Evolutionary conservation across 2,113 vertebrate genomes (phyloP), one percentile per base, ranked within the genome.

Genomic region (Psammodynastes pulverulentus): DNA sequence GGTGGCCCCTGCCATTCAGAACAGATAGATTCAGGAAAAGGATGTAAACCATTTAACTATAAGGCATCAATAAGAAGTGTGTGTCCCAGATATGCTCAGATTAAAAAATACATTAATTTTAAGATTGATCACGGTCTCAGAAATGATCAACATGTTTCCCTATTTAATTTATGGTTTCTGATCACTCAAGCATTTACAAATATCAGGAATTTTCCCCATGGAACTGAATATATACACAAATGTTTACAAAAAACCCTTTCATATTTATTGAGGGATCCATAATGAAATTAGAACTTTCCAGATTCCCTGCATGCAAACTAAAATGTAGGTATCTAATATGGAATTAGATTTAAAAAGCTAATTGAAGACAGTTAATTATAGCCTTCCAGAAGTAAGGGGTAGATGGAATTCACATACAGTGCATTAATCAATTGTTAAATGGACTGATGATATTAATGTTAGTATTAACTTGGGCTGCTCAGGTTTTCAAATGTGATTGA

Each of bases 361-460:
- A 96, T 95, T 95, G 94, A 93, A 93, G 93, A 93, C 95, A 93
- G 93, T 95, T 72, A 88, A 90, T 95, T 92, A 94, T 91, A 96
- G 94, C 94, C 95, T 96, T 95, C 90, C 26, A 95, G 92, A 93
- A 91, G 94, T 87, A 93, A 94, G 93, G 94, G 94, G 93, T 96
- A 95, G 96, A 96, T 96, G 95, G 95, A 93, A 96, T 96, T 96
- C 96, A 96, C 93, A 95, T 96, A 95, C 95, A 15, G 0, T 94
- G 94, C 94, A 95, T 96, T 95, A 96, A 94, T 93, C 94, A 91
- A 93, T 95, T 96, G 93, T 97, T 96, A 96, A 93, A 92, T 94
- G 95, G 95, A 93, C 95, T 96, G 96, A 97, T 95, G 96, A 96
- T 97, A 96, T 96, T 97, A 95, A 96, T 95, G 95, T 95, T 93